Base-by-base conservation (phyloP, 1,140 invertebrate genomes). In the Chelonus insularis region DNA sequence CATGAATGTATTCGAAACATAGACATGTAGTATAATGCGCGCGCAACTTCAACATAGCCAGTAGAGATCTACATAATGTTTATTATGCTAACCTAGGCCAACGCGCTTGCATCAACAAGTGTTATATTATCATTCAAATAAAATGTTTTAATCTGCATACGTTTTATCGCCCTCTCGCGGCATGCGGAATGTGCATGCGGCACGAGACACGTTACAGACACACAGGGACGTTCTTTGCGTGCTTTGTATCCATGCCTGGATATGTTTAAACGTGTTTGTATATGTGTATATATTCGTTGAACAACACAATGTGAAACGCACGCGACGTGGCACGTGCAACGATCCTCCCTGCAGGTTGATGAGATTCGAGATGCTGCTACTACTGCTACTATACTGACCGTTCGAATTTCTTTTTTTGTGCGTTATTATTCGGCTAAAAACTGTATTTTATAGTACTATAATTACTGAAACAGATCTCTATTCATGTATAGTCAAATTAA, bases 101-200 rank as follows among this genome's bases (percentile, higher is more conserved):
- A 80, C 75, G 75, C 72, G 76, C 74, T 78, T 75, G 78, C 77
- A 80, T 80, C 79, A 81, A 81, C 79, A 81, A 81, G 79, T 81
- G 78, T 81, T 81, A 81, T 80, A 81, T 81, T 80, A 81, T 81
- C 79, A 81, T 81, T 80, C 77, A 81, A 81, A 81, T 81, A 81
- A 80, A 81, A 81, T 81, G 79, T 79, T 80, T 81, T 79, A 81
- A 81, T 81, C 78, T 81, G 79, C 79, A 81, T 81, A 80, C 77
- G 78, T 78, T 81, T 81, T 81, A 80, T 81, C 77, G 74, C 72
- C 71, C 77, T 77, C 76, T 75, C 71, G 68, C 72, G 72, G 71
- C 68, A 74, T 73, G 71, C 75, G 74, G 73, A 78, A 77, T 77
- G 76, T 73, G 71, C 68, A 75, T 66, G 66, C 69, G 70, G 71